Conservation (phyloP, 2,888 invertebrate genomes). For the Rhagonycha lutea region DNA sequence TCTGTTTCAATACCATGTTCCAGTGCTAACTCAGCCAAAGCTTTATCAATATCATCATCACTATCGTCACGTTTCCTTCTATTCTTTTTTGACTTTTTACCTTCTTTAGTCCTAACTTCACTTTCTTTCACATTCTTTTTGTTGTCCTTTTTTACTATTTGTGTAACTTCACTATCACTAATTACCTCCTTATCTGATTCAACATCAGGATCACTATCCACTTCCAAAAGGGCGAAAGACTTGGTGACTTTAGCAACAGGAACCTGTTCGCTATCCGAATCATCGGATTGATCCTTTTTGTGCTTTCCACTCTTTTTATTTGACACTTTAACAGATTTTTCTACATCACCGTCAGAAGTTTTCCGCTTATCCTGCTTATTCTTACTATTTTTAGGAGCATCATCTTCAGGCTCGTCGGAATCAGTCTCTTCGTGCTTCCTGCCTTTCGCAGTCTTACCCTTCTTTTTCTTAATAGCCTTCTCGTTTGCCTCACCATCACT, state of each 20-base stretch:
- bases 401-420: constrained; percentile 50
- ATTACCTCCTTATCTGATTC: constrained; percentile 47
- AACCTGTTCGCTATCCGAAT: constrained; percentile 52
- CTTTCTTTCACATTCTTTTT: constrained; percentile 53
- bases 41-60: constrained; percentile 82
- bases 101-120: constrained; percentile 52
- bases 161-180: constrained; percentile 53
- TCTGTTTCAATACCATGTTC: constrained; percentile 70
- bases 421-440: constrained; percentile 48
- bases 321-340: constrained; percentile 41
- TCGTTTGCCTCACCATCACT: constrained; percentile 34
- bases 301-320: constrained; percentile 46
- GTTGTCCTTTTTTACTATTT: constrained; percentile 51
- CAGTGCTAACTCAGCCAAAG: constrained; percentile 79
- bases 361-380: constrained; percentile 31
- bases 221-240: constrained; percentile 68
- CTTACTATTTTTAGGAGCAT: constrained; percentile 51
- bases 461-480: constrained; percentile 36
- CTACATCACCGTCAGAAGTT: constrained; percentile 50
- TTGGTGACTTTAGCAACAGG: constrained; percentile 53
- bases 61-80: constrained; percentile 77
- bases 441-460: constrained; percentile 44
- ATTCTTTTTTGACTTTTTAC: constrained; percentile 73
- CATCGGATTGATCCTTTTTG: constrained; percentile 46
- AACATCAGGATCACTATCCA: constrained; percentile 62